Evolutionary conservation across 2,113 vertebrate genomes (phyloP), one percentile per base, ranked within the genome.

Genomic region (Sus scrofa): DNA sequence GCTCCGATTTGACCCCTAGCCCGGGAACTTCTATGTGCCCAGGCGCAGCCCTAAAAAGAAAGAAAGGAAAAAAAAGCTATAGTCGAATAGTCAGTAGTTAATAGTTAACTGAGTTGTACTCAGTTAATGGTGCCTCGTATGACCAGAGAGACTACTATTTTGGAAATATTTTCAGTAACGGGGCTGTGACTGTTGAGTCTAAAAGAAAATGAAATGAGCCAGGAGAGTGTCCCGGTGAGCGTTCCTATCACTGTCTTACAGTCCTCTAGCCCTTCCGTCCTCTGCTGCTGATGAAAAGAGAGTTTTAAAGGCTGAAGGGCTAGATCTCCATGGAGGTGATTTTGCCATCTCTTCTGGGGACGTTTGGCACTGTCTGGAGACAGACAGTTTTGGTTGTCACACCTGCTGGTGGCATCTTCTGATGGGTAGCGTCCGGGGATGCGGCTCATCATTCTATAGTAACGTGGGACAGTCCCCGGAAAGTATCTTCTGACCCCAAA

Each of bases 141-240:
- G 24, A 1, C 27, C 60, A 50, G 67, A 62, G 86, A 89, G 68
- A 91, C 0, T 32, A 24, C 11, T 56, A 79, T 89, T 87, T 65
- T 73, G 56, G 54, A 95, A 73, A 19, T 79, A 26, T 79, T 91
- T 94, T 85, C n/a, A 81, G 8, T 81, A 91, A 58, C 2, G 52
- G 14, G 44, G 0, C 1, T 63, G 1, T 85, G 62, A 81, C 84
- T 39, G 26, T 15, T 79, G 86, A 85, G 30, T 89, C 88, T 77
- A 62, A 94, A 63, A 84, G 71, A 74, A 68, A 81, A 65, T 83
- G 62, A 56, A 75, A 34, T 65, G 65, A 91, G 13, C 54, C 14
- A 84, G 70, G 75, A 86, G 74, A 54, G 1, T 86, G 60, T 89
- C 50, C 32, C 3, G 26, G 50, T 86, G 74, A 93, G 56, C 19